Evolutionary conservation across 2,113 vertebrate genomes (phyloP).

Genomic region (Psephotus haematonotus): DNA sequence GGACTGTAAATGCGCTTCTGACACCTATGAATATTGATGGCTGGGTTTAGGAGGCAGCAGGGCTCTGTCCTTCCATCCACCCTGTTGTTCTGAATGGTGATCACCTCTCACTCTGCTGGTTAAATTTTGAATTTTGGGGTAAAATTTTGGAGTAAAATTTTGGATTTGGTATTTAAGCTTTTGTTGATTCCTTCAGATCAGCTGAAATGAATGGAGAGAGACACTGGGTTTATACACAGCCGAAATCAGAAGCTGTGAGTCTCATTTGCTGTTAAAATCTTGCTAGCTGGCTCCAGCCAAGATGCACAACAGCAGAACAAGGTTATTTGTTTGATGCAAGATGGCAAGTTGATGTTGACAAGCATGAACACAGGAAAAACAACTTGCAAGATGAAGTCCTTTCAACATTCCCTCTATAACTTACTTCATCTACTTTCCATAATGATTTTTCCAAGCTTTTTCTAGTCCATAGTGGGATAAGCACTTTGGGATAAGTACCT

Average conservation of each 20-base stretch:
- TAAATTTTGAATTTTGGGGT: not conserved
- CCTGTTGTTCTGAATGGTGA: not conserved
- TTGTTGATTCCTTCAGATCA: not conserved
- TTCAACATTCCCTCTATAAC: not conserved
- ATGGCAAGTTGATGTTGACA: not conserved
- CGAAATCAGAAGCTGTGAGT: not conserved
- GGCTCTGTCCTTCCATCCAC: not conserved
- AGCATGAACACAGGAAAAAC: not conserved
- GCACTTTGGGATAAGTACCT: not conserved
- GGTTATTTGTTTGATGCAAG: not conserved
- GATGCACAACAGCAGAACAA: not conserved
- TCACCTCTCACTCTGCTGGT: not conserved
- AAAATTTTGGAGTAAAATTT: not conserved
- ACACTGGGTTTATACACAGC: not conserved
- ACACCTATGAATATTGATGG: slow-evolving; percentile 14
- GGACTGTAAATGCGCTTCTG: not conserved
- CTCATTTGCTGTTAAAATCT: not conserved
- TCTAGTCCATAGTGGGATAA: not conserved
- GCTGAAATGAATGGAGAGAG: not conserved
- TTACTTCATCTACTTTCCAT: not conserved
- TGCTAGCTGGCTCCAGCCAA: not conserved
- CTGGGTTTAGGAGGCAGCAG: not conserved
- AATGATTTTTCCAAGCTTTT: not conserved
- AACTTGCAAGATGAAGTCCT: not conserved
- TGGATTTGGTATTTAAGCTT: not conserved